These are phyloP conservation scores for Notiomystis cincta DNA, from an alignment of 2,113 vertebrate genomes.

Conservation along the genomic window DNA sequence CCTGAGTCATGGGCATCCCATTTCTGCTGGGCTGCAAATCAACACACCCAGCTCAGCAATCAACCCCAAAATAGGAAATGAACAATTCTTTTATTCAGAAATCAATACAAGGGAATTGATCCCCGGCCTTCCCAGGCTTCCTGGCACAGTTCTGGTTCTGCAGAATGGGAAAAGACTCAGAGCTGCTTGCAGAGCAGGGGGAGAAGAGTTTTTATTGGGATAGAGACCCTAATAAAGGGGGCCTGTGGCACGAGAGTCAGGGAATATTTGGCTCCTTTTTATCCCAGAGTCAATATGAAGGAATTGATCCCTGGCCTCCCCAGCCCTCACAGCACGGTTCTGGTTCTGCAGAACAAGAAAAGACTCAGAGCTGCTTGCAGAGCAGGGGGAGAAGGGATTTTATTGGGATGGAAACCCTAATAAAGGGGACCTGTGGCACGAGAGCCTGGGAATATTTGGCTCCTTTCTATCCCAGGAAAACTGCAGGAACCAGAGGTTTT, in stretches of 20 bases:
- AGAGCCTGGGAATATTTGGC: neutral
- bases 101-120: conserved; percentile 35
- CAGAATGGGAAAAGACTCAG: neutral
- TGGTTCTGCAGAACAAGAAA: neutral
- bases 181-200: neutral
- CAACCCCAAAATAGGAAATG: neutral
- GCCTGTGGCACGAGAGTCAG: neutral
- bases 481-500: neutral
- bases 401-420: neutral
- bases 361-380: neutral
- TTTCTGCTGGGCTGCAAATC: conserved; percentile 7
- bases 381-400: neutral
- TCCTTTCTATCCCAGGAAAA: neutral
- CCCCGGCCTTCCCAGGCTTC: conserved; percentile 2
- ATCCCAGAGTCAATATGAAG: neutral
- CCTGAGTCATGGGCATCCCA: conserved; percentile 14
- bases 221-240: neutral
- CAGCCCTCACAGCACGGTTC: too few relatives aligned
- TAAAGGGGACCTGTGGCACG: neutral
- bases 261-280: neutral
- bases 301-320: conserved; percentile 13
- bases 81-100: conserved; percentile 14
- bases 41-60: neutral
- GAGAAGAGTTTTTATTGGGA: neutral
- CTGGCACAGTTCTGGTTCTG: neutral